These are phyloP conservation scores for Agrochola macilenta DNA, from an alignment of 2,888 invertebrate species.

Conservation along the genomic window DNA sequence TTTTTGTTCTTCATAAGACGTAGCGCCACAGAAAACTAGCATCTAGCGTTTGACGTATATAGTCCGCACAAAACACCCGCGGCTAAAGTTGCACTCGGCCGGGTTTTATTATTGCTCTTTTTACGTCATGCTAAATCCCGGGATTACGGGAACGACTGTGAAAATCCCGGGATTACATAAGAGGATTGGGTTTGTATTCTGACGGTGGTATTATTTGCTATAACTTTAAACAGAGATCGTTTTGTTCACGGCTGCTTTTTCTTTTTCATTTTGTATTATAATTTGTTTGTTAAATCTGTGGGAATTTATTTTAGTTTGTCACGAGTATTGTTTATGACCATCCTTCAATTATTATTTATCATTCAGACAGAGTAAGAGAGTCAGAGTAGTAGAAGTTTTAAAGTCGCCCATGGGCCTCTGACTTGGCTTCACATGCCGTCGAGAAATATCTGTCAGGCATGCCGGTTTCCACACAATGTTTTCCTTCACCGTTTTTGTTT, in stretches of 20 bases:
- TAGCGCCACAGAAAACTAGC: constrained; percentile 3
- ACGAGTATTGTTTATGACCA: neutral
- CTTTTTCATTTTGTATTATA: constrained; percentile 15
- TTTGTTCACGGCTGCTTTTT: neutral
- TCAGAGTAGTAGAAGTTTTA: too few relatives aligned
- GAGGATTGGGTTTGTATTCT: constrained; percentile 49
- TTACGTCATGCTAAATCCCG: constrained; percentile 49
- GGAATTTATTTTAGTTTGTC: neutral
- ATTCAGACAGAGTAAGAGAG: neutral
- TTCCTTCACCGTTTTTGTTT: too few relatives aligned
- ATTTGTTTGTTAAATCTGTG: neutral
- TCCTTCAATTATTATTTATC: neutral
- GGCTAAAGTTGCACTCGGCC: constrained; percentile 47
- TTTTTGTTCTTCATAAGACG: constrained; percentile 2
- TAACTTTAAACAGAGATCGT: constrained; percentile 37
- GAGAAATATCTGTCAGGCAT: too few relatives aligned
- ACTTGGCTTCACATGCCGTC: too few relatives aligned
- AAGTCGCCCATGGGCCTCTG: too few relatives aligned
- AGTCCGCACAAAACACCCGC: constrained; percentile 17
- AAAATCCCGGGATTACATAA: constrained; percentile 57
- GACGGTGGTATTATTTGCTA: constrained; percentile 36
- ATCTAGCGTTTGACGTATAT: constrained; percentile 26
- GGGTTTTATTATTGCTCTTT: constrained; percentile 58
- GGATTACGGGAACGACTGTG: constrained; percentile 49
- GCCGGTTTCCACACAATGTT: too few relatives aligned